These are phyloP conservation scores for Leucozona laternaria DNA, from an alignment of 2,888 invertebrate genomes.

Conservation along the genomic window DNA sequence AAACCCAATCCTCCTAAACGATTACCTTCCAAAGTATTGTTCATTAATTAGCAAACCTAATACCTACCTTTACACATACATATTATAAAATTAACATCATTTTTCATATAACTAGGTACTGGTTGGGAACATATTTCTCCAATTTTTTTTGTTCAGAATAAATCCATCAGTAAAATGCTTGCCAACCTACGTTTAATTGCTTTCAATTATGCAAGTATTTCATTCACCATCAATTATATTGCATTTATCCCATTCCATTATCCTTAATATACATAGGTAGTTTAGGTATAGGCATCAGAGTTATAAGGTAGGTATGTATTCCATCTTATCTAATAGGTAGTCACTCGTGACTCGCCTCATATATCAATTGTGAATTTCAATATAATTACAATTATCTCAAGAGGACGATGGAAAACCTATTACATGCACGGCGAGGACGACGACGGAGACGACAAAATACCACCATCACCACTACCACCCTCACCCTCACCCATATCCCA, in stretches of 20 bases:
- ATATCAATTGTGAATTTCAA: slow-evolving; percentile 51
- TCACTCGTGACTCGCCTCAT: slow-evolving; percentile 24
- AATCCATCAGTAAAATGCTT: not conserved
- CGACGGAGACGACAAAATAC: no score
- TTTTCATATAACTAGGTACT: no score
- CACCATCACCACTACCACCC: not conserved
- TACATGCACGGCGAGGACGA: not conserved
- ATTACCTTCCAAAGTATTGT: no score
- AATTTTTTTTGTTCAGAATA: not conserved
- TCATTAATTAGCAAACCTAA: no score
- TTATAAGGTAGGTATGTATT: not conserved
- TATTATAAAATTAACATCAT: no score
- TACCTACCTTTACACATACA: no score
- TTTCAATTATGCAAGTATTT: slow-evolving; percentile 17
- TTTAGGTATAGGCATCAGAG: no score
- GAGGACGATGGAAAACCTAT: slow-evolving; percentile 46
- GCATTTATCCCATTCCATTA: slow-evolving; percentile 1
- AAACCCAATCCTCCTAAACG: no score
- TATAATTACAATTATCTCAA: slow-evolving; percentile 58
- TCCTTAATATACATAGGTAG: not conserved
- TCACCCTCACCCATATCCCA: not conserved
- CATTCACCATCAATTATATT: slow-evolving; percentile 17
- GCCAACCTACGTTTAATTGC: not conserved
- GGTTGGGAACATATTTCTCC: not conserved
- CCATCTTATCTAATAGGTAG: slow-evolving; percentile 9